Evolutionary conservation across 2,888 invertebrate species (phyloP), one percentile per base, ranked within the genome.

Genomic region (Entomobrya multifasciata): DNA sequence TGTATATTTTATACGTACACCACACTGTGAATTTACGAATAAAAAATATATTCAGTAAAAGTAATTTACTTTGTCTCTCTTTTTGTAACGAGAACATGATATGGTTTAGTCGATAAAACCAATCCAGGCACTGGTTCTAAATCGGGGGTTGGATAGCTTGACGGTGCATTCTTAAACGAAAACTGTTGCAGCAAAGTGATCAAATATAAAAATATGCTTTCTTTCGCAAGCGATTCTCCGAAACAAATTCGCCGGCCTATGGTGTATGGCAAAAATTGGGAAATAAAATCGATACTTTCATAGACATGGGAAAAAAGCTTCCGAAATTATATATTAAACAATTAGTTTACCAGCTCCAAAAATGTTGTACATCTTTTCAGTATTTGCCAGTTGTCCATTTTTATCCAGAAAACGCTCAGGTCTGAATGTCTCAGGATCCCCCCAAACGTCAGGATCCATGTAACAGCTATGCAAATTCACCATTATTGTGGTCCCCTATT

Each of bases 191-290:
- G 20, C 20, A 85, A 22, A 0, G 84, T 67, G 13, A 49, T 55
- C 27, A 85, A 57, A 36, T 78, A 85, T 15, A 85, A 22, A 57
- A 85, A 85, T 13, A 55, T 70, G 65, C 70, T 85, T 36, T 78
- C 84, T 20, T 70, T 77, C 0, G 84, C 84, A 4, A 85, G 22
- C 11, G 78, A 11, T 17, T 85, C 84, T 17, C 84, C 84, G 36
- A 85, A 85, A 20, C 84, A 85, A 13, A 85, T 70, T 70, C 84
- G 27, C 5, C 67, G 65, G n/a, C 84, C 84, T 80, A n/a, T n/a
- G n/a, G n/a, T n/a, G n/a, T n/a, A n/a, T n/a, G n/a, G n/a, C n/a
- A n/a, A n/a, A n/a, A n/a, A n/a, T n/a, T n/a, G n/a, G n/a, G n/a
- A n/a, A 15, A 74, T 17, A 44, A 55, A 76, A 70, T 11, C 13